Conservation (phyloP, 2,888 invertebrate species). For the Sesamia inferens region DNA sequence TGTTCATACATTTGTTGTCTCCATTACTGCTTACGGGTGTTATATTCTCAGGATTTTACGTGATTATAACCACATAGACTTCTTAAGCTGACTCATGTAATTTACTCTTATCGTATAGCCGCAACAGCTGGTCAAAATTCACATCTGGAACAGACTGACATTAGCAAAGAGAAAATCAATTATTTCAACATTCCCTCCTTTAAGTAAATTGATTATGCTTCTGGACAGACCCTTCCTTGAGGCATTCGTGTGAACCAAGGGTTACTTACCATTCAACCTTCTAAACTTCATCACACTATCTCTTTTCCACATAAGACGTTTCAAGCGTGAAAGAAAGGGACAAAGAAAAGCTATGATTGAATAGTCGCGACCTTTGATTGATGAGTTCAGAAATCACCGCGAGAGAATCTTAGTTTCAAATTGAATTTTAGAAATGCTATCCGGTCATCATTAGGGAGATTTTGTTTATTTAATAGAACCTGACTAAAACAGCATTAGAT, state of each 20-base stretch:
- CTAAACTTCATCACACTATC: slow-evolving; percentile 44
- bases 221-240: slow-evolving; percentile 70
- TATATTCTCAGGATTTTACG: background rate
- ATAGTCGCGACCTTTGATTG: slow-evolving; percentile 76
- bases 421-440: slow-evolving; percentile 76
- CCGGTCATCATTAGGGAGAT: slow-evolving; percentile 69
- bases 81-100: too few species aligned
- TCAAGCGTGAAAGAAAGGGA: slow-evolving; percentile 46
- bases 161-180: slow-evolving; percentile 64
- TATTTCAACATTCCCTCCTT: slow-evolving; percentile 60
- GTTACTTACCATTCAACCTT: slow-evolving; percentile 55
- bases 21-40: background rate
- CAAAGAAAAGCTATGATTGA: slow-evolving; percentile 53
- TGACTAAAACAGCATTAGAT: slow-evolving; percentile 56
- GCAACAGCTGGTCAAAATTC: slow-evolving; percentile 39
- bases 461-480: slow-evolving; percentile 75
- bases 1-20: background rate
- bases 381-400: slow-evolving; percentile 74
- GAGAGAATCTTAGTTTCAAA: slow-evolving; percentile 70
- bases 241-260: slow-evolving; percentile 74
- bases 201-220: slow-evolving; percentile 77
- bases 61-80: too few species aligned
- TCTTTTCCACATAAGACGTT: slow-evolving; percentile 34
- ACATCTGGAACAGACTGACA: slow-evolving; percentile 41
- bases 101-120: background rate